Evolutionary conservation across 1,140 invertebrate genomes (phyloP).

Genomic region (Trichonephila clavipes): DNA sequence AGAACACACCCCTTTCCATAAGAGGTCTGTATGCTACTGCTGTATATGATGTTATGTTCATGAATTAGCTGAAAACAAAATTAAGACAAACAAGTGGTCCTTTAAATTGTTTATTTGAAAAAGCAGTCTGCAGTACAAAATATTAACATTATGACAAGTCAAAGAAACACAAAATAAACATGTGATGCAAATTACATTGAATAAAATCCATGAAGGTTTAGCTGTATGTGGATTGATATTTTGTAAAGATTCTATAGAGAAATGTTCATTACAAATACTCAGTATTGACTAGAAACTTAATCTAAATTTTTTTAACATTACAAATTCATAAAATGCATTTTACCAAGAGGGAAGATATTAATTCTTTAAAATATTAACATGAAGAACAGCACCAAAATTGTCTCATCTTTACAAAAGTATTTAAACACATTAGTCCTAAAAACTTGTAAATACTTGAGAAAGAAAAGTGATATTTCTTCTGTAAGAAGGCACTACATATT

Average conservation of each 20-base stretch:
- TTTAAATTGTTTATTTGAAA: constrained; percentile 75
- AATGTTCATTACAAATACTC: constrained; percentile 30
- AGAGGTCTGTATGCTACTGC: no score
- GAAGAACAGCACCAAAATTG: constrained; percentile 64
- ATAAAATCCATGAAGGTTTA: constrained; percentile 57
- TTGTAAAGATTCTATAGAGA: constrained; percentile 31
- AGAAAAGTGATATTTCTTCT: constrained; percentile 33
- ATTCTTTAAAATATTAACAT: constrained; percentile 28
- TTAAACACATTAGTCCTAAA: constrained; percentile 45
- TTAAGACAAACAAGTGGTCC: constrained; percentile 17
- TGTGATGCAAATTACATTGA: constrained; percentile 59
- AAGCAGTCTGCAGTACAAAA: constrained; percentile 76
- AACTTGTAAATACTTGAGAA: background rate
- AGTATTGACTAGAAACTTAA: constrained; percentile 47
- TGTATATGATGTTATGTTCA: background rate
- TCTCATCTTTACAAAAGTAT: constrained; percentile 45
- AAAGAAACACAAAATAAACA: constrained; percentile 68
- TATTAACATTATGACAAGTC: constrained; percentile 73
- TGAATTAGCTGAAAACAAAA: background rate
- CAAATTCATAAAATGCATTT: background rate
- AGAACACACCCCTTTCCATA: no score
- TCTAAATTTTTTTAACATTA: constrained; percentile 17
- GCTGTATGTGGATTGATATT: background rate
- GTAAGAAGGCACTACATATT: constrained; percentile 70
- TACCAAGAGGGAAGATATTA: background rate